These are phyloP conservation scores for Sebastes vulpes DNA, from an alignment of 2,797 vertebrate species.

Conservation along the genomic window DNA sequence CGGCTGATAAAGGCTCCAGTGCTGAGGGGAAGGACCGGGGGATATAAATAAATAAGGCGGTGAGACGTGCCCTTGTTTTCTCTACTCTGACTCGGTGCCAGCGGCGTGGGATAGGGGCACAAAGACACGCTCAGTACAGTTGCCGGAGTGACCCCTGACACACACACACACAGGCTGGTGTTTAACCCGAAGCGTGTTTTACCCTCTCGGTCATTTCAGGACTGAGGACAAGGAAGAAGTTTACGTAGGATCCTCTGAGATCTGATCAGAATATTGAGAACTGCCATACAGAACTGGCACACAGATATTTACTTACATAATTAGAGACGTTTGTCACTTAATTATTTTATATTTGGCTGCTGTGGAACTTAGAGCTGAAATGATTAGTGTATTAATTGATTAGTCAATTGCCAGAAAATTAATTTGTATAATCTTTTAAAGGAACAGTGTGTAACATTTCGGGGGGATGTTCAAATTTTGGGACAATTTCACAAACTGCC, in stretches of 20 bases:
- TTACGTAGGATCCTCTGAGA: constrained; percentile 5
- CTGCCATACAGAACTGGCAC: background rate
- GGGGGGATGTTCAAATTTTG: too few relatives aligned
- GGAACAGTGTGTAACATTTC: too few relatives aligned
- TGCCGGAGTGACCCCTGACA: constrained; percentile 46
- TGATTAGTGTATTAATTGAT: background rate
- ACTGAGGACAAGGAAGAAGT: constrained; percentile 24
- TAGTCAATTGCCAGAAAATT: background rate
- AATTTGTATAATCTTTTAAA: too few relatives aligned
- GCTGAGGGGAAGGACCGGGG: constrained; percentile 52
- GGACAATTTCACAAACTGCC: too few relatives aligned
- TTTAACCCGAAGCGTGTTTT: constrained; percentile 44
- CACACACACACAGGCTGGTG: constrained; percentile 43
- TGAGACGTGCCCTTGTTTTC: constrained; percentile 80
- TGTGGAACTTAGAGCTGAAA: too few relatives aligned
- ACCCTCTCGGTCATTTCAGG: constrained; percentile 51
- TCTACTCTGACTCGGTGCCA: constrained; percentile 77
- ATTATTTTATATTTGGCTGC: background rate
- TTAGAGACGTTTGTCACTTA: background rate
- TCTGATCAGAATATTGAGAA: background rate
- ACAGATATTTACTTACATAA: background rate
- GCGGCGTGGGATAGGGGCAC: constrained; percentile 77
- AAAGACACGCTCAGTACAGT: constrained; percentile 78
- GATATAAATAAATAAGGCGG: constrained; percentile 71
- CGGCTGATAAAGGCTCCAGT: constrained; percentile 60